Base-by-base conservation (phyloP, 2,797 vertebrate species). In the Holocentrus rufus region DNA sequence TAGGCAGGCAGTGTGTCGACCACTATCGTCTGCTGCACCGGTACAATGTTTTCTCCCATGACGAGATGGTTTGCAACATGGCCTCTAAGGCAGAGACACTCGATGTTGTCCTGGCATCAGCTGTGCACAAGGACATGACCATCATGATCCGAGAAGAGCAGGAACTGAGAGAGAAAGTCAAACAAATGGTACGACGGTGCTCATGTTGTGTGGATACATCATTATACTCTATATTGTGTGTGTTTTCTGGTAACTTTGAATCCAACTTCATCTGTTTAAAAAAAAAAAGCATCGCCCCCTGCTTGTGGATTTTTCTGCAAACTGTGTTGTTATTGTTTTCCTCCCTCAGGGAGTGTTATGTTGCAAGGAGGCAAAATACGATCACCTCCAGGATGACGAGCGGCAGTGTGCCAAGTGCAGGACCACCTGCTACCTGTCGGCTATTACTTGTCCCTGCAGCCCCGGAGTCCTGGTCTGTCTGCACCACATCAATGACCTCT, bases 31-130 rank as follows among this genome's bases (percentile, higher is more conserved):
- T 92, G 57, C 94, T 99, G 7, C 91, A 96, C 85, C 95, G 98
- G 17, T 98, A 99, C 73, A 98, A 97, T 0, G 98, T 99, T 13
- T 99, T 99, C 83, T 99, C 98, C 66, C 98, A 99, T 0, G 97
- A 98, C 14, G 97, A 99, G 91, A 98, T 99, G 96, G 96, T 98
- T 61, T 98, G 97, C 77, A 97, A 96, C 87, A 98, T 99, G 96
- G 97, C 97, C 30, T 89, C 88, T 67, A 97, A 98, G 85, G 96
- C 96, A 0, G 89, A 90, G 3, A 88, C 89, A 0, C 91, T 99
- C 0, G 95, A 96, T 0, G 93, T 98, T 3, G 96, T 98, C 17
- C 93, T 98, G 72, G 97, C 98, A 0, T 98, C 97, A 0, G 96
- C 96, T 0, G 96, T 98, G 61, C 95, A 98, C 85, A 98, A 96